These are phyloP conservation scores for Epistrophe grossulariae DNA, from an alignment of 2,888 invertebrate species.

Conservation along the genomic window DNA sequence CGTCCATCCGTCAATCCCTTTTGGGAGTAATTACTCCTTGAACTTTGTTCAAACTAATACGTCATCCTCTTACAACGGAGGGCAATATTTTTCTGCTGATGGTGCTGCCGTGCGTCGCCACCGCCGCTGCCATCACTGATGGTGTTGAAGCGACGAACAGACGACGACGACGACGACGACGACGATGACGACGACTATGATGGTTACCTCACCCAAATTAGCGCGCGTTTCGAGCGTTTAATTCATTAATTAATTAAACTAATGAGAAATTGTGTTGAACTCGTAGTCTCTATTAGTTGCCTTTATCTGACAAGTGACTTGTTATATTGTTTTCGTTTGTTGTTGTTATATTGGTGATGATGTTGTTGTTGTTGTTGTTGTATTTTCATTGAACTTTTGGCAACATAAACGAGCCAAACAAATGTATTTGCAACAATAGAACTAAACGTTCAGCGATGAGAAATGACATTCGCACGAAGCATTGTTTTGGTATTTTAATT, in stretches of 20 bases:
- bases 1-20: slow-evolving; percentile 29
- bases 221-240: slow-evolving; percentile 62
- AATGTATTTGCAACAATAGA: slow-evolving; percentile 71
- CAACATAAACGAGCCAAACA: slow-evolving; percentile 67
- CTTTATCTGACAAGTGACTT: slow-evolving; percentile 30
- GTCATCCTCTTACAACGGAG: slow-evolving; percentile 39
- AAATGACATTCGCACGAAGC: slow-evolving; percentile 60
- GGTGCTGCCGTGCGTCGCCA: neutral
- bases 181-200: neutral
- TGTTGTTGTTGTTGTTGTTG: slow-evolving; percentile 10
- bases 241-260: slow-evolving; percentile 76
- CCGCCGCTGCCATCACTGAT: neutral
- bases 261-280: slow-evolving; percentile 73
- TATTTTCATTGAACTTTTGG: slow-evolving; percentile 43
- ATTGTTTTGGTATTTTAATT: slow-evolving; percentile 6
- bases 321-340: neutral
- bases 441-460: slow-evolving; percentile 56
- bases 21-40: slow-evolving; percentile 47
- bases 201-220: slow-evolving; percentile 56
- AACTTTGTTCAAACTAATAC: slow-evolving; percentile 64
- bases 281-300: slow-evolving; percentile 68
- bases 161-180: neutral
- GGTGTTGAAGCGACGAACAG: neutral
- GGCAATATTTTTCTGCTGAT: neutral
- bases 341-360: neutral